These are phyloP conservation scores for Ginglymostoma cirratum DNA, from an alignment of 2,113 vertebrate species.

Conservation along the genomic window DNA sequence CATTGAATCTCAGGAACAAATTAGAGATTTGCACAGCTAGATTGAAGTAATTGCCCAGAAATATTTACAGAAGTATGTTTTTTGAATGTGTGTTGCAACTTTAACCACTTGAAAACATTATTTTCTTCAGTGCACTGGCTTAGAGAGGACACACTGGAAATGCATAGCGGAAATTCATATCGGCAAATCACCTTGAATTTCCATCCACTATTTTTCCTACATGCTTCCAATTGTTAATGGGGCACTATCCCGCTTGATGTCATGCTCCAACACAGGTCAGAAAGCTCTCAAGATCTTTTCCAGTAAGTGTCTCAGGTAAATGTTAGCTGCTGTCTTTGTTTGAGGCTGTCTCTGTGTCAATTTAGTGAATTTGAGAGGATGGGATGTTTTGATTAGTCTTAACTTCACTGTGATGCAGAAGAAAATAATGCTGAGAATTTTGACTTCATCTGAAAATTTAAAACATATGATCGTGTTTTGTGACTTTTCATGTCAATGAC, in stretches of 20 bases:
- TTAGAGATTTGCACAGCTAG: background rate
- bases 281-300: background rate
- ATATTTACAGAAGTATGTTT: background rate
- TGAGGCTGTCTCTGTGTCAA: background rate
- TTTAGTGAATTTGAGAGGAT: background rate
- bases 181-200: background rate
- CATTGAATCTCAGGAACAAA: background rate
- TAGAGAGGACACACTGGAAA: background rate
- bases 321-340: background rate
- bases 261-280: background rate
- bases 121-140: background rate
- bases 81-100: background rate
- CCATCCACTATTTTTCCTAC: background rate
- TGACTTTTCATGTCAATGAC: background rate
- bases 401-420: background rate
- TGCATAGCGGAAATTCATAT: background rate
- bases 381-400: background rate
- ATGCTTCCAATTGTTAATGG: background rate
- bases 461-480: background rate
- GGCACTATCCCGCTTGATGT: background rate
- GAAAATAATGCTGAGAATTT: background rate
- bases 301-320: background rate
- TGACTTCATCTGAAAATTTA: background rate
- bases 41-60: background rate
- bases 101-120: background rate